A percentile compares a stretch with the other conserved stretches of the same genome.
phyloP scores from a whole-genome alignment of 1,140 invertebrate genomes.

The Cydia fagiglandana region DNA sequence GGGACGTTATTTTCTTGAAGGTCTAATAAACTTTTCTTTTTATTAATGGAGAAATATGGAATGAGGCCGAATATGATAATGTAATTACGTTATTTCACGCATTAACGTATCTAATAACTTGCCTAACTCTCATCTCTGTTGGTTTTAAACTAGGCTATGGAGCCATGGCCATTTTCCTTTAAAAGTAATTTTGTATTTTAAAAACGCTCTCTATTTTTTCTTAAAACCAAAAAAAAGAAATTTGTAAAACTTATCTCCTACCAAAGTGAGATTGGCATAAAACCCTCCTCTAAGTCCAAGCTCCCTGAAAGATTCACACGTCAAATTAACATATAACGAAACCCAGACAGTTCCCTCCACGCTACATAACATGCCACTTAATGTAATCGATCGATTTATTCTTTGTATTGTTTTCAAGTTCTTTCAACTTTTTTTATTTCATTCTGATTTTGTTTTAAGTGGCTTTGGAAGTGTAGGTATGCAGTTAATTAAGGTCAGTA shows the following conservation, averaged over 20 bases:
- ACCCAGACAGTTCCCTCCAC: neutral
- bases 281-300: conserved; percentile 1
- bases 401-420: neutral
- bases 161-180: too few relatives aligned
- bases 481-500: too few relatives aligned
- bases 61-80: too few relatives aligned
- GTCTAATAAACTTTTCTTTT: too few relatives aligned
- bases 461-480: too few relatives aligned
- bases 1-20: too few relatives aligned
- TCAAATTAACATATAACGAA: neutral
- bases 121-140: too few relatives aligned
- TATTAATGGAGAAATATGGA: neutral
- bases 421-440: neutral
- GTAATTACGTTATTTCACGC: too few relatives aligned
- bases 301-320: neutral
- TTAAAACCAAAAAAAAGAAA: too few relatives aligned
- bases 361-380: neutral
- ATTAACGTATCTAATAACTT: too few relatives aligned
- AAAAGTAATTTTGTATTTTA: neutral
- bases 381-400: neutral
- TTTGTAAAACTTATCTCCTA: neutral
- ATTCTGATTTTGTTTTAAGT: neutral
- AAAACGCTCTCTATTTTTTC: too few relatives aligned
- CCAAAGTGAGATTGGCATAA: neutral
- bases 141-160: too few relatives aligned